These are phyloP conservation scores for Stegophylla sp. DNA, from an alignment of 2,888 invertebrate species.

Conservation along the genomic window DNA sequence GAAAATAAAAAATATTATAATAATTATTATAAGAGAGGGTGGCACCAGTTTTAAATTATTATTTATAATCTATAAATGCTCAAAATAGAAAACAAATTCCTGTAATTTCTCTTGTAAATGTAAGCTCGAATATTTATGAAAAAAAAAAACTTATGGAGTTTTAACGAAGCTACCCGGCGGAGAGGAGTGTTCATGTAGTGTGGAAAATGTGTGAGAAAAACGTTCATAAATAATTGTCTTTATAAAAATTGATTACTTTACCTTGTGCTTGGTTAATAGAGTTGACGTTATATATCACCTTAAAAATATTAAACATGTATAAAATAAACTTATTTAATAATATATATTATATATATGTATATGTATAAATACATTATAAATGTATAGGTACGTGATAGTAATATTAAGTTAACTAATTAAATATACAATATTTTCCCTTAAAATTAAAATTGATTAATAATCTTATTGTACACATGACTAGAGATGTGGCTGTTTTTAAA, in stretches of 20 bases:
- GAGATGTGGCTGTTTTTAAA: conserved; percentile 56
- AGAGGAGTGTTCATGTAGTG: conserved; percentile 45
- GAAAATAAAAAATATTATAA: conserved; percentile 45
- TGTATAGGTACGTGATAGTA: conserved; percentile 44
- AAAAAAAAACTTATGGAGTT: conserved; percentile 36
- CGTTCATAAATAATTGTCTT: conserved; percentile 44
- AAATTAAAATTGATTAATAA: conserved; percentile 57
- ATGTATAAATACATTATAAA: conserved; percentile 33
- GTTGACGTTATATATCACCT: conserved; percentile 56
- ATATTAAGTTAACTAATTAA: conserved; percentile 50
- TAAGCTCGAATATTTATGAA: conserved; percentile 42
- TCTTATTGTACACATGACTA: conserved; percentile 59
- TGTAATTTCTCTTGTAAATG: conserved; percentile 48
- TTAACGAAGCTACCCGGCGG: conserved; percentile 42
- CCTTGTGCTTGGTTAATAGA: conserved; percentile 56
- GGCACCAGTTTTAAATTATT: conserved; percentile 30
- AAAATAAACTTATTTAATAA: conserved; percentile 57
- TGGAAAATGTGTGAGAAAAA: conserved; percentile 51
- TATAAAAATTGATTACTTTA: conserved; percentile 56
- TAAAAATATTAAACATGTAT: conserved; percentile 57
- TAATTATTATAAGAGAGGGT: conserved; percentile 33
- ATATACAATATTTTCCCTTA: conserved; percentile 54
- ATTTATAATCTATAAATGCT: conserved; percentile 46
- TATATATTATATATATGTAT: conserved; percentile 26
- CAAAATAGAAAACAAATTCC: conserved; percentile 51